Evolutionary conservation across 2,797 vertebrate species (phyloP), one percentile per base, ranked within the genome.

Genomic region (Tapirus indicus): DNA sequence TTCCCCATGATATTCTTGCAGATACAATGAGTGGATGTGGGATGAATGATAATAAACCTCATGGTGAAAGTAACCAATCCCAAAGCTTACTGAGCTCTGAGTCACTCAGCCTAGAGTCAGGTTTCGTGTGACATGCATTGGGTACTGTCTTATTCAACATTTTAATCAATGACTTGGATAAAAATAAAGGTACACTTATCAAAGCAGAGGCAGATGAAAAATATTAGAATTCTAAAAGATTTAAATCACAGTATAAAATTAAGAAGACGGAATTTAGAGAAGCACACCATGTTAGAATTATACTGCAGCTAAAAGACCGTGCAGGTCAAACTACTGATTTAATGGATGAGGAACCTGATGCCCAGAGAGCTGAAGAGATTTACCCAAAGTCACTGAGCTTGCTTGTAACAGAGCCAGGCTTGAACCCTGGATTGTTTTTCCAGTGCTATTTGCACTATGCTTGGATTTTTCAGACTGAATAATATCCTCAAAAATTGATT

Each of bases 171-270:
- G 27, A 60, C 29, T 64, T 56, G 25, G 32, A 38, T 56, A 49
- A 92, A 94, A 75, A 68, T 85, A 75, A 88, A 96, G 35, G 21
- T 49, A 75, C 6, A 69, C 3, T 77, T 77, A 85, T n/a, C 23
- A 79, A 88, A 89, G 20, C 23, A 82, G 25, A 85, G 58, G 23
- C 16, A 72, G 29, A 44, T 64, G 23, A 82, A 78, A 95, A 94
- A 60, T 38, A 60, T 47, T 66, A 44, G 78, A 8, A 77, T 27
- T 79, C 82, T 66, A 90, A 94, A 68, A 84, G 27, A 66, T 66
- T 88, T 62, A 38, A 82, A 62, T 62, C 35, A 12, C 6, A 2
- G 11, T 44, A 29, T 47, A 79, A 92, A 92, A 92, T 52, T 17
- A 71, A n/a, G 29, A 72, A n/a, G n/a, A 14, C 56, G 23, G 64